Percentiles rank a stretch among this genome's conserved stretches.
Evolutionary conservation across 2,888 invertebrate genomes (phyloP).

Genomic region (Aleiodes leptofemur): DNA sequence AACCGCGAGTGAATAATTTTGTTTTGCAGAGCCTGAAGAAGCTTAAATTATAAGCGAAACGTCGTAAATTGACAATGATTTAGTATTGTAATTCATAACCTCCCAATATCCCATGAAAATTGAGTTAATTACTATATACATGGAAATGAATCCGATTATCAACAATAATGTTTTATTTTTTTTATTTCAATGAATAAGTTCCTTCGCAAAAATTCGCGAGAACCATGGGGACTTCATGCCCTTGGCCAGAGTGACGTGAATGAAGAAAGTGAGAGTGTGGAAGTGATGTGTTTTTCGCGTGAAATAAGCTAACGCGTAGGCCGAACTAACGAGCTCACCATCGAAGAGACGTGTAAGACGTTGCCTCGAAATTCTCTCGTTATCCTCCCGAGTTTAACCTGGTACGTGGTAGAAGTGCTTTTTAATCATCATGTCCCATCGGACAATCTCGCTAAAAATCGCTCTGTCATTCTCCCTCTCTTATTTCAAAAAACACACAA

Average conservation of each 20-base stretch:
- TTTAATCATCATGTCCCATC: conserved; percentile 47
- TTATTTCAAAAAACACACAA: conserved; percentile 14
- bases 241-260: conserved; percentile 48
- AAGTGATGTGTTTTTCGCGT: conserved; percentile 59
- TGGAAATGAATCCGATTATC: too few species aligned
- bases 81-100: too few species aligned
- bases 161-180: too few species aligned
- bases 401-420: conserved; percentile 32
- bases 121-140: too few species aligned
- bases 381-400: conserved; percentile 60
- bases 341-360: conserved; percentile 66
- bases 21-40: too few species aligned
- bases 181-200: too few species aligned
- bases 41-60: too few species aligned
- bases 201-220: conserved; percentile 6
- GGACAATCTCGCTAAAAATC: conserved; percentile 47
- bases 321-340: conserved; percentile 68
- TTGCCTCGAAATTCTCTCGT: conserved; percentile 67
- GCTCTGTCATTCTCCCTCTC: conserved; percentile 14
- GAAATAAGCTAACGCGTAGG: conserved; percentile 67
- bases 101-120: too few species aligned
- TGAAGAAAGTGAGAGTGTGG: conserved; percentile 54
- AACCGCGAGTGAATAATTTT: conserved; percentile 2
- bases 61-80: too few species aligned
- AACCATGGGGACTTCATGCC: conserved; percentile 38